Percentiles rank a stretch among this genome's conserved stretches.
phyloP scores from a whole-genome alignment of 2,888 invertebrate species.

The Bellardia pandia region DNA sequence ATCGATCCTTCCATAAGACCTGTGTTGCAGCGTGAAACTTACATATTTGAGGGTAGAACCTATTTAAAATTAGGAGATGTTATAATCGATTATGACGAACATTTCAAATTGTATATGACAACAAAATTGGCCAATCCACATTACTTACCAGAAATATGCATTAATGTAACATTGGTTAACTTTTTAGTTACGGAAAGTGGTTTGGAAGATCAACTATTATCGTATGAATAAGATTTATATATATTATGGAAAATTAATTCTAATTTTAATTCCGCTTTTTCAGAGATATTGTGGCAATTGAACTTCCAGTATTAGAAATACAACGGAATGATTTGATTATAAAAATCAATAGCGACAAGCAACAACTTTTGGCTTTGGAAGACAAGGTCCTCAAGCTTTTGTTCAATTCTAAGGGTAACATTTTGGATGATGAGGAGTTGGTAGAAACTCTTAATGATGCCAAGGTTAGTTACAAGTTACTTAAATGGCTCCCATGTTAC shows the following conservation, averaged over 20 bases:
- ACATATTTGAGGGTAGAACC: slow-evolving; percentile 89
- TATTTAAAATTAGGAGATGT: slow-evolving; percentile 94
- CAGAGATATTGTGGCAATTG: slow-evolving; percentile 91
- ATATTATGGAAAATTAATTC: neutral
- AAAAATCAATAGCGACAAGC: slow-evolving; percentile 93
- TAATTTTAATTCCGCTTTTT: slow-evolving; percentile 2
- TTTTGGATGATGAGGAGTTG: slow-evolving; percentile 96
- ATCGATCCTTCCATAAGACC: slow-evolving; percentile 95
- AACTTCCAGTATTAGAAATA: slow-evolving; percentile 93
- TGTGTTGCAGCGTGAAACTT: slow-evolving; percentile 92
- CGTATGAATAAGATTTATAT: slow-evolving; percentile 86
- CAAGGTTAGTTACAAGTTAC: slow-evolving; percentile 76
- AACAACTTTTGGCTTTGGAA: slow-evolving; percentile 92
- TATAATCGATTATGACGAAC: slow-evolving; percentile 94
- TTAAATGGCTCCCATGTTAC: neutral
- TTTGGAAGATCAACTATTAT: slow-evolving; percentile 95
- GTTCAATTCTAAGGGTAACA: slow-evolving; percentile 93
- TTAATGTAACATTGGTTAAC: slow-evolving; percentile 96
- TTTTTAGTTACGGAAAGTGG: slow-evolving; percentile 96
- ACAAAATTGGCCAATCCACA: slow-evolving; percentile 97
- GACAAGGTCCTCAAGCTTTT: slow-evolving; percentile 94
- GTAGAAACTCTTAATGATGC: slow-evolving; percentile 89
- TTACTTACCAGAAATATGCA: slow-evolving; percentile 96
- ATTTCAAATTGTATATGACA: slow-evolving; percentile 95
- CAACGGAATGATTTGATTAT: slow-evolving; percentile 92